Percentiles rank a stretch among this genome's conserved stretches.
These are phyloP conservation scores for Hylaeus volcanicus DNA, from an alignment of 1,140 invertebrate genomes.

Conservation along the genomic window DNA sequence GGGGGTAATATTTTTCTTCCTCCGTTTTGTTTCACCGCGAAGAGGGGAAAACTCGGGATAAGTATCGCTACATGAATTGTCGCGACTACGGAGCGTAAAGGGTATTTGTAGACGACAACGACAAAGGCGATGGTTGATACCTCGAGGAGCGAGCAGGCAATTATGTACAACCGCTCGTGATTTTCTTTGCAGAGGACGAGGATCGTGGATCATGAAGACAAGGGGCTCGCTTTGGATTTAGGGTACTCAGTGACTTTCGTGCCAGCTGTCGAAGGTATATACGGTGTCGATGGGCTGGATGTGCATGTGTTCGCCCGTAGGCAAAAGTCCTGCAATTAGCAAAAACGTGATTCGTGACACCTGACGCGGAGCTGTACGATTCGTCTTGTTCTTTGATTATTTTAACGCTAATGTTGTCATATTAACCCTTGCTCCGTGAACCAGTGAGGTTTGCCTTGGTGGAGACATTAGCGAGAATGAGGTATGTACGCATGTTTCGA, in stretches of 20 bases:
- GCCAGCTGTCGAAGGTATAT: conserved; percentile 35
- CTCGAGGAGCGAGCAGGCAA: not conserved
- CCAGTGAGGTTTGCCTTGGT: no score
- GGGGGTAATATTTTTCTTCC: not conserved
- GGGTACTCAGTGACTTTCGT: conserved; percentile 6
- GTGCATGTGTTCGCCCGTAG: conserved; percentile 73
- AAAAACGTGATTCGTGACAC: not conserved
- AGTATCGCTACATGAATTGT: conserved; percentile 8
- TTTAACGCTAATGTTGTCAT: no score
- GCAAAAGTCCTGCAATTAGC: conserved; percentile 67
- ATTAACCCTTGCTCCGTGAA: no score
- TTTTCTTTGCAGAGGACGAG: not conserved
- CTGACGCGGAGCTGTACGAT: not conserved
- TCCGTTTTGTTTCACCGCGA: not conserved
- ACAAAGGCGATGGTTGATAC: not conserved
- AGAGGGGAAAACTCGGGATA: not conserved
- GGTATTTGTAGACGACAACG: conserved; percentile 5
- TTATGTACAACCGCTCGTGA: conserved; percentile 24
- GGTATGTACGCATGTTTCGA: no score
- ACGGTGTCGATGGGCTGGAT: conserved; percentile 56
- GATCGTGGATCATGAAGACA: not conserved
- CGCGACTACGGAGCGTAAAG: not conserved
- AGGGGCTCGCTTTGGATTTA: conserved; percentile 41
- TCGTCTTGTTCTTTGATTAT: no score
- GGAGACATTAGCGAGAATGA: no score